phyloP scores from a whole-genome alignment of 2,888 invertebrate species.

The Anthophora plumipes region DNA sequence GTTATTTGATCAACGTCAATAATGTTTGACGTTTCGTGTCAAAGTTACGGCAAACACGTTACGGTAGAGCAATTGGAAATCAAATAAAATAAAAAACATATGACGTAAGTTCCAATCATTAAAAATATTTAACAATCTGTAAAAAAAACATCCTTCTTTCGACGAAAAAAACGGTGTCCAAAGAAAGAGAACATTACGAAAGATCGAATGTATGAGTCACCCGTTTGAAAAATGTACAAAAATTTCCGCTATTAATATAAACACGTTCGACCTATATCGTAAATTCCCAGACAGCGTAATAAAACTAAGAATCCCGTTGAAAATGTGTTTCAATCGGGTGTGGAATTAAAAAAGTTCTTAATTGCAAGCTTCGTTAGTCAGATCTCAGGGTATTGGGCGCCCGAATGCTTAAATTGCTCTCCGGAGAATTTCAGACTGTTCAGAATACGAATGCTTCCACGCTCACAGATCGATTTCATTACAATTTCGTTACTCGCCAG shows the following conservation, averaged over 20 bases:
- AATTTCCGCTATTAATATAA: neutral
- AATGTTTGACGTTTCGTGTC: slow-evolving; percentile 1
- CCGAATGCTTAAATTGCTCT: slow-evolving; percentile 12
- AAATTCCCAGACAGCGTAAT: neutral
- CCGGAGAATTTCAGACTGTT: slow-evolving; percentile 21
- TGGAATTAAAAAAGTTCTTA: slow-evolving; percentile 30
- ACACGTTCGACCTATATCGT: neutral
- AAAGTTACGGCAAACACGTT: neutral
- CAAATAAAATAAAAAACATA: neutral
- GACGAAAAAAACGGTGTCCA: neutral
- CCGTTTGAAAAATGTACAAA: neutral
- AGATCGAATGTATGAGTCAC: too few species aligned
- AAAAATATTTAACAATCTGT: neutral
- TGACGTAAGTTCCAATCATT: neutral
- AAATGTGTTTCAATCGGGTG: slow-evolving; percentile 11
- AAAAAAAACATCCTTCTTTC: neutral
- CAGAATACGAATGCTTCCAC: slow-evolving; percentile 12
- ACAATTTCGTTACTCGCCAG: slow-evolving; percentile 15
- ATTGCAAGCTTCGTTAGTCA: slow-evolving; percentile 37
- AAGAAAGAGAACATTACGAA: too few species aligned
- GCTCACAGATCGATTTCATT: slow-evolving; percentile 24
- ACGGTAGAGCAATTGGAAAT: neutral
- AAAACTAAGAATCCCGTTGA: neutral
- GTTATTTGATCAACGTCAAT: slow-evolving; percentile 8
- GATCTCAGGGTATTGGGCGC: neutral